These are phyloP conservation scores for Xestia xanthographa DNA, from an alignment of 2,888 invertebrate genomes.

Conservation along the genomic window DNA sequence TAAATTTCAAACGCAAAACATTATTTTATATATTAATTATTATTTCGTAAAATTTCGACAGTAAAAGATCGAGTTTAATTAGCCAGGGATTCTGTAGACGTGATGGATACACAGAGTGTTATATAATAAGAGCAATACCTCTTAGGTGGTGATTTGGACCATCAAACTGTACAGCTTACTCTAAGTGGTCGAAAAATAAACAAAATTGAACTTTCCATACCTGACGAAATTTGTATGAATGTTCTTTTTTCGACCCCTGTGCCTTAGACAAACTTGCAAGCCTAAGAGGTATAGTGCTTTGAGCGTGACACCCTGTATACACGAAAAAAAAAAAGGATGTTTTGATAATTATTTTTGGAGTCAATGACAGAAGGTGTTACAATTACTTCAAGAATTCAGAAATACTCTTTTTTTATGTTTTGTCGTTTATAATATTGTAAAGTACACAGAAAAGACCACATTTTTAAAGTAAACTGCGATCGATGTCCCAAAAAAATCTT, in stretches of 20 bases:
- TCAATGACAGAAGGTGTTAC: background rate
- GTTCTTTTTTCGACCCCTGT: background rate
- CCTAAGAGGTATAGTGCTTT: background rate
- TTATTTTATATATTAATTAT: constrained; percentile 18
- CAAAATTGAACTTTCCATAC: background rate
- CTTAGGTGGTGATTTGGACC: background rate
- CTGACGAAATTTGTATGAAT: background rate
- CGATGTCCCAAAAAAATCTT: background rate
- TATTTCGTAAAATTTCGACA: constrained; percentile 13
- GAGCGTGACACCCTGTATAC: background rate
- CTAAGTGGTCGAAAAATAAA: background rate
- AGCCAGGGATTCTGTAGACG: background rate
- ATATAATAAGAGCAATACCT: background rate
- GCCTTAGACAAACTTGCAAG: background rate
- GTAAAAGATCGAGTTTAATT: background rate
- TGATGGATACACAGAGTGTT: background rate
- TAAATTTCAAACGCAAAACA: constrained; percentile 38
- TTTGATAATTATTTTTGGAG: background rate
- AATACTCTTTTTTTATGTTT: background rate
- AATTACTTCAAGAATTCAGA: background rate
- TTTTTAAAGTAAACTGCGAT: background rate
- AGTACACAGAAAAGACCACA: background rate
- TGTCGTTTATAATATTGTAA: background rate
- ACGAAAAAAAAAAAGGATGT: background rate
- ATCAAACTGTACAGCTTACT: background rate